Evolutionary conservation across 2,113 vertebrate species (phyloP).

Genomic region (Hyperopisus bebe): DNA sequence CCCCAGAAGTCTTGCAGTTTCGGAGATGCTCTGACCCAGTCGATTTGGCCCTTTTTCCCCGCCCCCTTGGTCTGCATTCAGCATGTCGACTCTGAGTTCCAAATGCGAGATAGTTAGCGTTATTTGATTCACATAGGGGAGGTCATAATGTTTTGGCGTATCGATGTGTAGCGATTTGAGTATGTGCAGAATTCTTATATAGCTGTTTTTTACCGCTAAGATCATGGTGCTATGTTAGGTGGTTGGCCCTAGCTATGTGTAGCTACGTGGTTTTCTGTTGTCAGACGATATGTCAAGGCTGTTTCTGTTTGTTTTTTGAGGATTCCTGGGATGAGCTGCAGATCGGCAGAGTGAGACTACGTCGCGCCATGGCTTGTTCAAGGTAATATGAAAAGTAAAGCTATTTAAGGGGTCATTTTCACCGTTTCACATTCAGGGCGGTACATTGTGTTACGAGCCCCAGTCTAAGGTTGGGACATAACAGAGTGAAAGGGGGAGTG

Average conservation of each 20-base stretch:
- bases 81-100: background rate
- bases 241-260: background rate
- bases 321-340: constrained; percentile 83
- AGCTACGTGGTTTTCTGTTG: background rate
- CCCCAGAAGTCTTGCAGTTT: background rate
- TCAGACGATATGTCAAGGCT: background rate
- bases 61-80: background rate
- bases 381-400: constrained; percentile 63
- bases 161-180: background rate
- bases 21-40: background rate
- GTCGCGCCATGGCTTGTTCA: constrained; percentile 71
- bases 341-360: constrained; percentile 73
- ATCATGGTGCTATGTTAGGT: background rate
- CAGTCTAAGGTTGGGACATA: too few species aligned
- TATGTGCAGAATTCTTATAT: background rate
- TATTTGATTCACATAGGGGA: background rate
- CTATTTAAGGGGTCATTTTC: background rate
- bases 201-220: background rate
- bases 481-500: too few species aligned
- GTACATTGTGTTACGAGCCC: background rate
- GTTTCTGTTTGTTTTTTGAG: constrained; percentile 50
- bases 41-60: background rate
- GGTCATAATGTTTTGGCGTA: background rate
- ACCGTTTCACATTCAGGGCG: background rate
- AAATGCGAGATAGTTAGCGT: background rate